Evolutionary conservation across 23 tunicate species (phyloP).

Genomic region (Phallusia fumigata): DNA sequence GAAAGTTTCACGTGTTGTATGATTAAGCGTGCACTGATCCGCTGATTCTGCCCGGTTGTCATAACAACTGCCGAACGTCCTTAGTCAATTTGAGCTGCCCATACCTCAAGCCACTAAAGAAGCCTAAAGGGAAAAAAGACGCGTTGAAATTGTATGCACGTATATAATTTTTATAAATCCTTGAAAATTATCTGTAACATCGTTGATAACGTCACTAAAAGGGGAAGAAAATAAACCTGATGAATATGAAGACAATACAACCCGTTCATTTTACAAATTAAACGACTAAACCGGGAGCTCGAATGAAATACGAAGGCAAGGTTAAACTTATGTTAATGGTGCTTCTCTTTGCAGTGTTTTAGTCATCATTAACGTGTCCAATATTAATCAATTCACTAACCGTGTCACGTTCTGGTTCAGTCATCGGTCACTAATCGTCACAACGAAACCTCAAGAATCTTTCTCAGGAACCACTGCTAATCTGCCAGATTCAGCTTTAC

Average conservation of each 20-base stretch:
- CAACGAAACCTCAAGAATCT: neutral
- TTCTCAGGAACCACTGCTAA: neutral
- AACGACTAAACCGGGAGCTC: too few relatives aligned
- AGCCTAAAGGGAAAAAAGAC: too few relatives aligned
- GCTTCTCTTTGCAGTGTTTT: neutral
- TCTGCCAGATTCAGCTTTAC: conserved; percentile 1
- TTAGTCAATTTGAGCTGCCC: neutral
- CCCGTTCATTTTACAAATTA: too few relatives aligned
- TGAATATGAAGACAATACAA: too few relatives aligned
- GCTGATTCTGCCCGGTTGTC: neutral
- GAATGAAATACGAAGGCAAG: too few relatives aligned
- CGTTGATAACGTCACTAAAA: too few relatives aligned
- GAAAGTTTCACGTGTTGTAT: neutral
- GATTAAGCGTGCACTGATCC: neutral
- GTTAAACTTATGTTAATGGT: too few relatives aligned
- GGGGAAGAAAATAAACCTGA: too few relatives aligned
- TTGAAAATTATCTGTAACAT: too few relatives aligned
- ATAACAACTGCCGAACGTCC: neutral
- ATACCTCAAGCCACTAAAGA: neutral
- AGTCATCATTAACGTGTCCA: conserved; percentile 2
- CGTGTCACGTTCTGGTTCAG: neutral
- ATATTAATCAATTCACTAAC: conserved; percentile 5
- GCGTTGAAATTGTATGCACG: too few relatives aligned
- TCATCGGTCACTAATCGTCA: neutral
- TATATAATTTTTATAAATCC: too few relatives aligned